Conservation (phyloP, 2,113 vertebrate species). For the Tonatia bakeri region DNA sequence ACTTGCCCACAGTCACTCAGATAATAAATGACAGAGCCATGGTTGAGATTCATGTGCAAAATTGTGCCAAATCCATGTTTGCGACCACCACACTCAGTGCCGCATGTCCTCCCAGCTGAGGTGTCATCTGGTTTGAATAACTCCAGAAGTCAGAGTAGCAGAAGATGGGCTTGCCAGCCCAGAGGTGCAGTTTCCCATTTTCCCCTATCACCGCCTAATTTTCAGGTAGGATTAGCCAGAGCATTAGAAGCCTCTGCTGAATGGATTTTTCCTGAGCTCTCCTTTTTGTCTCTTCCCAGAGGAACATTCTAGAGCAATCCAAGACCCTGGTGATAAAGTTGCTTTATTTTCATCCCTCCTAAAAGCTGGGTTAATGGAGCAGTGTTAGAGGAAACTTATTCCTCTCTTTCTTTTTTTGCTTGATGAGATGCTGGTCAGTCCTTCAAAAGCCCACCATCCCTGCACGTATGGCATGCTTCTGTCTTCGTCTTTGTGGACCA, state of each 20-base stretch:
- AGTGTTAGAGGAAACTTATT: neutral
- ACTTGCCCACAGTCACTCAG: neutral
- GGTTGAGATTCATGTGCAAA: neutral
- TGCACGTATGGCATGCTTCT: accelerated
- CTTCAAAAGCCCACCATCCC: neutral
- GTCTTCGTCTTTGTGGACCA: neutral
- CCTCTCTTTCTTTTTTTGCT: neutral
- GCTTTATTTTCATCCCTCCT: neutral
- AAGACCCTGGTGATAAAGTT: neutral
- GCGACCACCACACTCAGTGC: neutral
- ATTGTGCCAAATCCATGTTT: neutral
- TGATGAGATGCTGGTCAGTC: neutral
- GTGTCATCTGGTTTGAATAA: neutral
- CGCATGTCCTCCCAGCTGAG: neutral
- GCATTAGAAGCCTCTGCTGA: neutral
- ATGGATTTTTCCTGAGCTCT: neutral
- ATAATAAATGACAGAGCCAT: neutral
- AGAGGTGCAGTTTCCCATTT: neutral
- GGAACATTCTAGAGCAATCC: neutral
- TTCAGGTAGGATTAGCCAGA: neutral
- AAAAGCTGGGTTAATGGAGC: neutral
- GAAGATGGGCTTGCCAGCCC: neutral
- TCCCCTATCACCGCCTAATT: neutral
- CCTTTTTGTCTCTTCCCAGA: neutral
- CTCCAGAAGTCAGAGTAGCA: neutral